Percentiles rank a stretch among this genome's conserved stretches.
phyloP scores from a whole-genome alignment of 2,113 vertebrate genomes.

The Microcebus lehilahytsara region DNA sequence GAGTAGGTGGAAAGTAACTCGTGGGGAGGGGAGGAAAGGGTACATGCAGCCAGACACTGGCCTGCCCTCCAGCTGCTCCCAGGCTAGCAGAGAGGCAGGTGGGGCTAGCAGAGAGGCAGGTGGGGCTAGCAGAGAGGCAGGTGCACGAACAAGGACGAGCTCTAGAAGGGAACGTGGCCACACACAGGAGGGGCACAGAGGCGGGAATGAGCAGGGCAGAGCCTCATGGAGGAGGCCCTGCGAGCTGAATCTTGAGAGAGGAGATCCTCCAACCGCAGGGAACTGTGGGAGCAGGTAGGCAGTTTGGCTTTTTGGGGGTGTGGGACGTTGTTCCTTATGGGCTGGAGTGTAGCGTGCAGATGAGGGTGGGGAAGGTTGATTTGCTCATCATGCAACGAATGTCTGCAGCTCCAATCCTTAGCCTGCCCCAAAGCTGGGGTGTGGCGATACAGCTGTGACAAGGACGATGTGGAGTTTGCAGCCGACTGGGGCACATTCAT shows the following conservation, averaged over 20 bases:
- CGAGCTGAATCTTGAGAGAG: neutral
- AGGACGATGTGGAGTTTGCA: neutral
- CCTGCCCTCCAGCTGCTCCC: neutral
- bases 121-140: too few species aligned
- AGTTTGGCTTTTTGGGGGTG: neutral
- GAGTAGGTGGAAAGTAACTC: neutral
- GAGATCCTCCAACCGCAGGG: neutral
- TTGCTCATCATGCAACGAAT: neutral
- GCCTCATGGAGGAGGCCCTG: neutral
- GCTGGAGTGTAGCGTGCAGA: neutral
- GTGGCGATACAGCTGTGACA: neutral
- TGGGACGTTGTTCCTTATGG: neutral
- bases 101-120: too few species aligned
- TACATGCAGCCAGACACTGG: neutral
- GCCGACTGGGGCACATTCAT: fast-evolving
- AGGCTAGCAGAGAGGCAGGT: neutral
- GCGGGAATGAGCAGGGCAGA: neutral
- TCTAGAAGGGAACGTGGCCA: neutral
- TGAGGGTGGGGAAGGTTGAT: neutral
- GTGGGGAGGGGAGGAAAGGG: neutral
- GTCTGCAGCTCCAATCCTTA: neutral
- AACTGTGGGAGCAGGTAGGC: neutral
- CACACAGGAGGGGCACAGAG: neutral
- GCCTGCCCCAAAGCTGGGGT: neutral
- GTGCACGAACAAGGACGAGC: neutral